Evolutionary conservation across 1,140 invertebrate species (phyloP).

Genomic region (Agraylea sexmaculata): DNA sequence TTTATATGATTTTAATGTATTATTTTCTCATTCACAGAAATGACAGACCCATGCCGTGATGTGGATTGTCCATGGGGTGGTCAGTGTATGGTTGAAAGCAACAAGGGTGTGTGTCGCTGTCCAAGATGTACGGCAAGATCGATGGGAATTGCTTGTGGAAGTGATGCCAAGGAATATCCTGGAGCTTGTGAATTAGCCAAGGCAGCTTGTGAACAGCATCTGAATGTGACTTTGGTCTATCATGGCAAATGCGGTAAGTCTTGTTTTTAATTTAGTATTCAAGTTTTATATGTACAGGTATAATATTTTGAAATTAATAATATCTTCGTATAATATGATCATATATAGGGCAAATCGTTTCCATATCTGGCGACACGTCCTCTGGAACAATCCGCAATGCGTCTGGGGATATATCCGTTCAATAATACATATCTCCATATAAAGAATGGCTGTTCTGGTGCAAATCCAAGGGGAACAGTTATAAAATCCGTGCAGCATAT

Average conservation of each 20-base stretch:
- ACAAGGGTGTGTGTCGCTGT: constrained; percentile 60
- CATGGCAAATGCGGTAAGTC: constrained; percentile 84
- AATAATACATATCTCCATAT: too few species aligned
- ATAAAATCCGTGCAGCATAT: too few species aligned
- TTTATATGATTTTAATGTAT: background rate
- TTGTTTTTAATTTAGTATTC: too few species aligned
- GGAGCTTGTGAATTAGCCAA: constrained; percentile 70
- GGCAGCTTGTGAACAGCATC: constrained; percentile 57
- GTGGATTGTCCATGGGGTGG: constrained; percentile 61
- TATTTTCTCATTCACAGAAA: constrained; percentile 45
- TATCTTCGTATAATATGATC: too few species aligned
- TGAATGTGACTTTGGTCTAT: constrained; percentile 72
- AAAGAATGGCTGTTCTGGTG: too few species aligned
- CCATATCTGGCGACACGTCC: too few species aligned
- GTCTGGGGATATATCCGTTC: too few species aligned
- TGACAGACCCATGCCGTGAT: constrained; percentile 61
- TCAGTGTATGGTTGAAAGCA: constrained; percentile 65
- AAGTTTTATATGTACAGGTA: too few species aligned
- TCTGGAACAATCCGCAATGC: too few species aligned
- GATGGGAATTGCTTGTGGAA: constrained; percentile 55
- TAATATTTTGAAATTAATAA: too few species aligned
- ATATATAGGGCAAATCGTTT: too few species aligned
- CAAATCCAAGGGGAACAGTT: too few species aligned
- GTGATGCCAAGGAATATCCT: constrained; percentile 58
- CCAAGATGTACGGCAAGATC: constrained; percentile 57